Evolutionary conservation across 2,113 vertebrate genomes (phyloP).

Genomic region (Actenoides hombroni): DNA sequence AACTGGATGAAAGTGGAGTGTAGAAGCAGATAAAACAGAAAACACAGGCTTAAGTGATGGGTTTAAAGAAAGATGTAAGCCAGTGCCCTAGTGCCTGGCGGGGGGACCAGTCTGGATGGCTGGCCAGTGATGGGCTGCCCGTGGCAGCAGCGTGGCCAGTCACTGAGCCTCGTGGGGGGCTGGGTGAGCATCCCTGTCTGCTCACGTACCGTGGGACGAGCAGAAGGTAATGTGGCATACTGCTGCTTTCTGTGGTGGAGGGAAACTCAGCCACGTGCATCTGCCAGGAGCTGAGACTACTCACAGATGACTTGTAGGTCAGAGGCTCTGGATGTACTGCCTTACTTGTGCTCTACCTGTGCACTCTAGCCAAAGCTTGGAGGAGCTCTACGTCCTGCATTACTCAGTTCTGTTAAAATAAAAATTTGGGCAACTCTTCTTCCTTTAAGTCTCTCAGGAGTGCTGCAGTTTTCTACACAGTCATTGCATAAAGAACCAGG

Average conservation of each 20-base stretch:
- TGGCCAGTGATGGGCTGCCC: not conserved
- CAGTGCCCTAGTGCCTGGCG: not conserved
- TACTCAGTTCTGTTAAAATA: not conserved
- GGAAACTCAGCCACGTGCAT: not conserved
- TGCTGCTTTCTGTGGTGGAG: not conserved
- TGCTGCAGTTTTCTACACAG: not conserved
- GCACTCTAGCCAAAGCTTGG: not conserved
- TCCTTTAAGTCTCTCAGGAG: not conserved
- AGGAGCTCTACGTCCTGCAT: not conserved
- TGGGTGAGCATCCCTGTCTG: not conserved
- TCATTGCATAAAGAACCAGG: not conserved
- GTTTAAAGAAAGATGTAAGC: not conserved
- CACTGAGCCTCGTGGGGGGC: not conserved
- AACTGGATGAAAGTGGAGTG: not conserved
- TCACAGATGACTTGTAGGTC: not conserved
- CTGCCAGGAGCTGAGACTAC: not conserved
- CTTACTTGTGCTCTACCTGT: not conserved
- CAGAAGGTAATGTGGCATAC: not conserved
- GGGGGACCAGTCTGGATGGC: not conserved
- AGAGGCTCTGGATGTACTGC: not conserved
- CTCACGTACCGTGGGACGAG: accelerated
- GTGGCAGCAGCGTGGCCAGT: not conserved
- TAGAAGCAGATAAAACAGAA: not conserved
- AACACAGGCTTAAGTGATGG: not conserved
- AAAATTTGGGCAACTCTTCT: not conserved